phyloP scores from a whole-genome alignment of 2,888 invertebrate genomes.

The Sphaerophoria rueppellii region DNA sequence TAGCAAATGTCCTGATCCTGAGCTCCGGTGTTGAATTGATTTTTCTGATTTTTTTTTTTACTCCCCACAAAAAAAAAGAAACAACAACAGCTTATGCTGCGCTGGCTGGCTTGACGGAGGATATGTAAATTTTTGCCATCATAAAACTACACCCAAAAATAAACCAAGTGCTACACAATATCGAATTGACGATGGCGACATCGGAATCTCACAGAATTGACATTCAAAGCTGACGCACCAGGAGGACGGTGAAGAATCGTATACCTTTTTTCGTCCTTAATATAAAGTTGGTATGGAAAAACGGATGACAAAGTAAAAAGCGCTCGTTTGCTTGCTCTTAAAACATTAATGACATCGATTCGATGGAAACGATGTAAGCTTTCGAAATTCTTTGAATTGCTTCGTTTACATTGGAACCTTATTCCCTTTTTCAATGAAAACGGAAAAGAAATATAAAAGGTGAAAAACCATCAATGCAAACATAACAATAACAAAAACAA shows the following conservation, averaged over 20 bases:
- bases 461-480: conserved; percentile 9
- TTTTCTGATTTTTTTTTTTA: conserved; percentile 18
- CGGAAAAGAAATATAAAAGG: too few species aligned
- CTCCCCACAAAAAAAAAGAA: too few species aligned
- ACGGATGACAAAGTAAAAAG: conserved; percentile 42
- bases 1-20: conserved; percentile 28
- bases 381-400: conserved; percentile 37
- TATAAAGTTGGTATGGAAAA: conserved; percentile 29
- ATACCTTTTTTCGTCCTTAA: neutral
- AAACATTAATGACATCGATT: conserved; percentile 55
- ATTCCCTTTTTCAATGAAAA: too few species aligned
- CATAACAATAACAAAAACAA: neutral
- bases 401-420: conserved; percentile 30
- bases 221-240: neutral
- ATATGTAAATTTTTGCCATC: conserved; percentile 63
- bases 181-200: neutral
- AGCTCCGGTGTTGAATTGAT: conserved; percentile 45
- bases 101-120: neutral
- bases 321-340: conserved; percentile 30
- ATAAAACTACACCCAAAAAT: conserved; percentile 53
- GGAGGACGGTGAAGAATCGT: neutral
- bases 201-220: too few species aligned
- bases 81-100: too few species aligned
- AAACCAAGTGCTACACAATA: conserved; percentile 34
- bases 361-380: conserved; percentile 40